These are phyloP conservation scores for Neuroscelio doddi DNA, from an alignment of 2,888 invertebrate species.

Conservation along the genomic window DNA sequence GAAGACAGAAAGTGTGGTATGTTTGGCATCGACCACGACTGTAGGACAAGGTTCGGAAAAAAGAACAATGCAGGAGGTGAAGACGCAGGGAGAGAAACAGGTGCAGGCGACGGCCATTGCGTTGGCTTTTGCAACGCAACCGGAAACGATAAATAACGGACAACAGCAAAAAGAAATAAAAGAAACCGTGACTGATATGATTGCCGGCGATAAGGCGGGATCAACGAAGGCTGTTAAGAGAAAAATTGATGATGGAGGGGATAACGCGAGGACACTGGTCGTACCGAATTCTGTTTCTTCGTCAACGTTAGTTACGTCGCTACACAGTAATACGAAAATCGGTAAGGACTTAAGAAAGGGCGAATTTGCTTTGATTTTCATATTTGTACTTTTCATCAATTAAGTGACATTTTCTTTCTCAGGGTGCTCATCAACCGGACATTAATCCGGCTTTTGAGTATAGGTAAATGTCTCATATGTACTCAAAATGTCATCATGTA, in stretches of 20 bases:
- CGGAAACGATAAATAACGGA: conserved; percentile 54
- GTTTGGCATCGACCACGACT: conserved; percentile 51
- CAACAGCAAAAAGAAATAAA: conserved; percentile 50
- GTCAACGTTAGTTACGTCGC: conserved; percentile 51
- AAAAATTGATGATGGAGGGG: conserved; percentile 61
- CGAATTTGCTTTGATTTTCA: no score
- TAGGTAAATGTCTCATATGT: no score
- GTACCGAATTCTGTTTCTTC: conserved; percentile 51
- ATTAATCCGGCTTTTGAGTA: no score
- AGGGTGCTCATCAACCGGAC: no score
- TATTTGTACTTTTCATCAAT: no score
- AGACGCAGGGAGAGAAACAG: conserved; percentile 52
- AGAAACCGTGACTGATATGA: conserved; percentile 55
- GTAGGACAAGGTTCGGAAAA: conserved; percentile 31
- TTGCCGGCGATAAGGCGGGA: conserved; percentile 57
- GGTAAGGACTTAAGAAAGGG: conserved; percentile 52
- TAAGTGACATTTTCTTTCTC: no score
- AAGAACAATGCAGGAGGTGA: conserved; percentile 22
- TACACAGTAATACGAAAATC: conserved; percentile 61
- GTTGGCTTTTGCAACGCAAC: conserved; percentile 60
- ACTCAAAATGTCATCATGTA: no score
- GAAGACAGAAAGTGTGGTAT: conserved; percentile 63
- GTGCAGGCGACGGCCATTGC: conserved; percentile 66
- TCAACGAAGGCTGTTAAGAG: conserved; percentile 66
- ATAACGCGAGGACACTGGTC: conserved; percentile 51